These are phyloP conservation scores for Leptodactylus fallax DNA, from an alignment of 2,797 vertebrate genomes.

Conservation along the genomic window DNA sequence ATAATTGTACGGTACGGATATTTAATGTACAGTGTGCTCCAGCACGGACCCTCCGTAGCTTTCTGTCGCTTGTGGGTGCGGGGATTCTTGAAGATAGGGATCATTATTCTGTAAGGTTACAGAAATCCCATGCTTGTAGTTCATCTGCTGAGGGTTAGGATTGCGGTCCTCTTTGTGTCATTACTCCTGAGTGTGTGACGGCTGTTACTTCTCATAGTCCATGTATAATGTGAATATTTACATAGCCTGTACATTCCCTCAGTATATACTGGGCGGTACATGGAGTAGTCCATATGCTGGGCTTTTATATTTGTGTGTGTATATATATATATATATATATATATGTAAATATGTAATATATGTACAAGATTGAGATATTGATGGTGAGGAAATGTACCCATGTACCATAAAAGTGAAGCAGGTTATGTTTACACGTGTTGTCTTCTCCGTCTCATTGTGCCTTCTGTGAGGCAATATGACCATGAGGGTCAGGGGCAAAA, in stretches of 20 bases:
- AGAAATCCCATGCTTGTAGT: no score
- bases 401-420: not conserved
- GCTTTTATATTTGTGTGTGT: not conserved
- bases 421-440: not conserved
- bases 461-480: no score
- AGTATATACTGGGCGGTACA: not conserved
- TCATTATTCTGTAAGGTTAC: no score
- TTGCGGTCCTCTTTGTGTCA: not conserved
- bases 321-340: not conserved
- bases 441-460: not conserved
- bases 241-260: not conserved
- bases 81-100: no score
- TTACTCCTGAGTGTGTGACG: not conserved
- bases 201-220: not conserved
- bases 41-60: not conserved
- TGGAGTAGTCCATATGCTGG: not conserved
- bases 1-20: not conserved
- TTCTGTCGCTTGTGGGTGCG: not conserved
- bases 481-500: no score
- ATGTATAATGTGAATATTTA: not conserved
- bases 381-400: not conserved
- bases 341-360: slow-evolving; percentile 45
- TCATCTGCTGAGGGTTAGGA: not conserved
- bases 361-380: not conserved
- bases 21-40: not conserved